Evolutionary conservation across 2,888 invertebrate species (phyloP).

Genomic region (Deilephila porcellus): DNA sequence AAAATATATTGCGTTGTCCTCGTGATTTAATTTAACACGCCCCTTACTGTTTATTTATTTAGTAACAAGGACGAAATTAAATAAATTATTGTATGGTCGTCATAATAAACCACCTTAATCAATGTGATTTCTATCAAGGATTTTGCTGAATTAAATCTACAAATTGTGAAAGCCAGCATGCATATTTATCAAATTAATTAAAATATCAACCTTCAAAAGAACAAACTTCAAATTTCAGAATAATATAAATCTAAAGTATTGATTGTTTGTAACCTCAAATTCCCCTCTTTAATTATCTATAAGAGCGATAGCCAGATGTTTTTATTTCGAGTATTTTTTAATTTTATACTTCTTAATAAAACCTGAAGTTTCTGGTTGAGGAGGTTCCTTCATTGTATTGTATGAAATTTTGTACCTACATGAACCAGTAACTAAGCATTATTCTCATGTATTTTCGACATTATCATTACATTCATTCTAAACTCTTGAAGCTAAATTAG

Average conservation of each 20-base stretch:
- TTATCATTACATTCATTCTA: not conserved
- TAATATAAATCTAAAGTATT: no score
- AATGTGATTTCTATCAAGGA: not conserved
- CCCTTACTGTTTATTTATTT: not conserved
- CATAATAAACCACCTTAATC: not conserved
- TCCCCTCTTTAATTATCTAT: no score
- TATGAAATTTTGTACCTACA: not conserved
- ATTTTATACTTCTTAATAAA: not conserved
- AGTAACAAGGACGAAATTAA: not conserved
- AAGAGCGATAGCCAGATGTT: no score
- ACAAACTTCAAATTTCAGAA: not conserved
- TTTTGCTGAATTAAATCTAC: not conserved
- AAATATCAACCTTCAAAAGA: not conserved
- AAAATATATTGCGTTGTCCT: slow-evolving; percentile 1
- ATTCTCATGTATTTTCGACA: not conserved
- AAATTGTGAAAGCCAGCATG: not conserved
- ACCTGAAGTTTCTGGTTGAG: not conserved
- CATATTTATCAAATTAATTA: not conserved
- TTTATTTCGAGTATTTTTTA: no score
- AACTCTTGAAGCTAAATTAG: not conserved
- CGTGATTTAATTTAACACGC: not conserved
- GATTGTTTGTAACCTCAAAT: no score
- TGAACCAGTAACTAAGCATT: no score
- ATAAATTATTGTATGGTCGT: not conserved
- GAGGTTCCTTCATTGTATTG: no score